A percentile compares a stretch with the other conserved stretches of the same genome.
Conservation (phyloP, 1,140 invertebrate species). For the Contarinia nasturtii region DNA sequence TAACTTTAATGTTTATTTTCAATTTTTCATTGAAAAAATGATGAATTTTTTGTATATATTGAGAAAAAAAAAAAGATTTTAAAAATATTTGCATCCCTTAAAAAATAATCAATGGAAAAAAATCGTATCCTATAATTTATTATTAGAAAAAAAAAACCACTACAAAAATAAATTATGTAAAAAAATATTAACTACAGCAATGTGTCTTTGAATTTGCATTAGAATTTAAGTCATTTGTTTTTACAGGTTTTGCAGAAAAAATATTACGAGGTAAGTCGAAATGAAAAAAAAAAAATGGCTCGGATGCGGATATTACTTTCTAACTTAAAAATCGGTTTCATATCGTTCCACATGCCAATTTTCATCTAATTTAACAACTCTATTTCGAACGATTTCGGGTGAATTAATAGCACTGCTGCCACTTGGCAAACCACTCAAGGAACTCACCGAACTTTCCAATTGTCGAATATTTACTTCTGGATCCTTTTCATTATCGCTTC, state of each 20-base stretch:
- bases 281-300: too few species aligned
- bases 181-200: too few species aligned
- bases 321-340: too few species aligned
- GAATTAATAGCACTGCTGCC: neutral
- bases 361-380: too few species aligned
- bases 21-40: neutral
- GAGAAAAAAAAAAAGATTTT: neutral
- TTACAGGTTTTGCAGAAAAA: too few species aligned
- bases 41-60: neutral
- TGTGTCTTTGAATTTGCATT: too few species aligned
- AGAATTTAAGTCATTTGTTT: too few species aligned
- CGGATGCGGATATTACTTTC: too few species aligned
- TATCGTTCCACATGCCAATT: too few species aligned
- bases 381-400: too few species aligned
- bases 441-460: neutral
- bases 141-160: neutral
- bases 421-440: neutral
- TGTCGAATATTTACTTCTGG: neutral
- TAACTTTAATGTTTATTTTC: neutral
- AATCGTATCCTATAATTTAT: neutral
- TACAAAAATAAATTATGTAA: neutral
- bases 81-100: neutral
- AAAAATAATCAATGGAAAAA: slow-evolving; percentile 1
- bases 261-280: too few species aligned
- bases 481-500: neutral